phyloP scores from a whole-genome alignment of 2,797 vertebrate species.

The Sebastes oblongus region DNA sequence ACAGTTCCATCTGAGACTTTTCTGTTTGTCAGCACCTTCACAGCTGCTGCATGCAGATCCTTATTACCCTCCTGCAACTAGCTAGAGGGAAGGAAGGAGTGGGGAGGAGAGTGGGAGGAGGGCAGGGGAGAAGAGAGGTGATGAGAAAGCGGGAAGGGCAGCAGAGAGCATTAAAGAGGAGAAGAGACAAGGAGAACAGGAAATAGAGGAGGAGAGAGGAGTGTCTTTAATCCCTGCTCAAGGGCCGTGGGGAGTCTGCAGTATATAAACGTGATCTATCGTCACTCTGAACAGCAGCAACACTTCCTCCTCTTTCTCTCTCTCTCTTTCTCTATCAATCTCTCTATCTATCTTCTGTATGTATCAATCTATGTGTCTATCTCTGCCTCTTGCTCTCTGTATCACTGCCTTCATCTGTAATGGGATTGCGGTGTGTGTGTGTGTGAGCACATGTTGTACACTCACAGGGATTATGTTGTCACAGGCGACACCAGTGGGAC shows the following conservation, averaged over 20 bases:
- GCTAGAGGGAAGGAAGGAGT: constrained; percentile 32
- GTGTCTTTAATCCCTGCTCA: constrained; percentile 55
- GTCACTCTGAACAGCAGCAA: constrained; percentile 29
- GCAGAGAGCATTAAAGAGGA: constrained; percentile 38
- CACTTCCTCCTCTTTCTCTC: constrained; percentile 20
- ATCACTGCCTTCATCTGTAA: constrained; percentile 55
- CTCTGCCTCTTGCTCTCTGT: constrained; percentile 10
- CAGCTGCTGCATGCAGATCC: constrained; percentile 77
- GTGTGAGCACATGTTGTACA: constrained; percentile 13
- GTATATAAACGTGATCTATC: constrained; percentile 57
- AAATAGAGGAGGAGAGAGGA: constrained; percentile 31
- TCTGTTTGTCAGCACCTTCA: constrained; percentile 80
- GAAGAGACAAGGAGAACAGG: constrained; percentile 32
- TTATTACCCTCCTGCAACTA: constrained; percentile 68
- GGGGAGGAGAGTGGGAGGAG: constrained; percentile 9
- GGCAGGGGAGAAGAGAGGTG: constrained; percentile 40
- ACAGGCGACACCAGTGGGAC: constrained; percentile 61
- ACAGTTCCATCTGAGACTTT: constrained; percentile 75
- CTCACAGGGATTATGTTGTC: constrained; percentile 74
- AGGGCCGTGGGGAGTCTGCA: constrained; percentile 29
- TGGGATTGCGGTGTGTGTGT: constrained; percentile 25
- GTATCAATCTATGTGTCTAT: constrained; percentile 32
- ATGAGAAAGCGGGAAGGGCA: constrained; percentile 55
- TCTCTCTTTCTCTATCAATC: constrained; percentile 17
- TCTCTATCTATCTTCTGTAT: constrained; percentile 23